phyloP scores from a whole-genome alignment of 2,888 invertebrate species.

The Synanthedon tipuliformis region DNA sequence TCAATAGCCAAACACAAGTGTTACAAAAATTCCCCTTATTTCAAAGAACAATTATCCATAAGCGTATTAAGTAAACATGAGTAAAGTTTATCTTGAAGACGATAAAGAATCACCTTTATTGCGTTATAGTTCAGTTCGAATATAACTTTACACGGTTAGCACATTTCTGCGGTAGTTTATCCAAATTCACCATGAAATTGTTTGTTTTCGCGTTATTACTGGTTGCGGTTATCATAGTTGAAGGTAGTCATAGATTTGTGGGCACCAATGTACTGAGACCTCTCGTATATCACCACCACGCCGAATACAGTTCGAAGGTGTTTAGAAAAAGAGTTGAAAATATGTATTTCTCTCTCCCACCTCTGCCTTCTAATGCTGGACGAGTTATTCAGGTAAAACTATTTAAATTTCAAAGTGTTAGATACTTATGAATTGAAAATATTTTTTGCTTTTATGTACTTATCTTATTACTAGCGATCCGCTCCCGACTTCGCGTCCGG shows the following conservation, averaged over 20 bases:
- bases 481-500: too few species aligned
- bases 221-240: constrained; percentile 21
- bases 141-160: background rate
- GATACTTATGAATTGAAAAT: too few species aligned
- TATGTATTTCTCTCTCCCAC: constrained; percentile 22
- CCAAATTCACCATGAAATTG: constrained; percentile 17
- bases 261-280: constrained; percentile 36
- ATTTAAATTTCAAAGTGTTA: too few species aligned
- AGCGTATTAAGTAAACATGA: background rate
- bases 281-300: constrained; percentile 23
- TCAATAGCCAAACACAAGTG: too few species aligned
- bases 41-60: too few species aligned
- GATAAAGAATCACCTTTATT: background rate
- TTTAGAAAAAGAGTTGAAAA: constrained; percentile 41
- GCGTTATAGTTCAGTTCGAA: background rate
- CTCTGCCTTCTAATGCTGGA: constrained; percentile 10
- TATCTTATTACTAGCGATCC: too few species aligned
- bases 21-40: too few species aligned
- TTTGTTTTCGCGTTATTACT: constrained; percentile 15
- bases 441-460: too few species aligned
- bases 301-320: constrained; percentile 17
- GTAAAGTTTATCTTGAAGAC: background rate
- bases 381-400: constrained; percentile 31
- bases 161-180: too few species aligned
- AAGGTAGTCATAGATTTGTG: constrained; percentile 36